Evolutionary conservation across 2,888 invertebrate species (phyloP), one percentile per base, ranked within the genome.

Genomic region (Rhynchonema sp.): DNA sequence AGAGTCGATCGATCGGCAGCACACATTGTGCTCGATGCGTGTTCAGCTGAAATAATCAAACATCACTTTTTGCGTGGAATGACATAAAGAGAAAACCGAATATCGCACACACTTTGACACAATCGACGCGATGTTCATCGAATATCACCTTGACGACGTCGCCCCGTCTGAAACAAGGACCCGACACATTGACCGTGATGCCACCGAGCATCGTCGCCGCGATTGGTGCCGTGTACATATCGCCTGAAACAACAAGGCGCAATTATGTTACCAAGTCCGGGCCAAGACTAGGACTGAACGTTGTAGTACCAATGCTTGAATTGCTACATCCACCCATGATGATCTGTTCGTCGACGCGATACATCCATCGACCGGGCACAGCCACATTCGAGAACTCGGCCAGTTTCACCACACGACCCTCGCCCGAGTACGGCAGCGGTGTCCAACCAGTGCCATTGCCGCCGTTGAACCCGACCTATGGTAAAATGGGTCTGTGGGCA

Each of bases 291-390:
- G n/a, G n/a, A n/a, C n/a, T n/a, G n/a, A 17, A 49, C 49, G 38
- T 38, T 38, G 6, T 6, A 6, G 1, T 27, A 65, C 67, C 66
- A 30, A 61, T 61, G 25, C 59, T 59, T 28, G 61, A 65, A 53
- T 78, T 77, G 56, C 73, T 74, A 74, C 92, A 92, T 46, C 86
- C 87, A 55, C 91, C 92, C 71, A 86, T 81, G 73, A 90, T 81
- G 71, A 92, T 87, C 70, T 84, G 85, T 72, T 92, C 92, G 69
- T 92, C 92, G n/a, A n/a, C n/a, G n/a, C n/a, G n/a, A n/a, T n/a
- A n/a, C n/a, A n/a, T n/a, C n/a, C n/a, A n/a, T n/a, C n/a, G n/a
- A n/a, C n/a, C n/a, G n/a, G n/a, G n/a, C n/a, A n/a, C n/a, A n/a
- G n/a, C n/a, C n/a, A n/a, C n/a, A n/a, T n/a, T n/a, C n/a, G n/a